Percentiles rank a stretch among this genome's conserved stretches.
Conservation (phyloP, 1,140 invertebrate species). For the Musca domestica region DNA sequence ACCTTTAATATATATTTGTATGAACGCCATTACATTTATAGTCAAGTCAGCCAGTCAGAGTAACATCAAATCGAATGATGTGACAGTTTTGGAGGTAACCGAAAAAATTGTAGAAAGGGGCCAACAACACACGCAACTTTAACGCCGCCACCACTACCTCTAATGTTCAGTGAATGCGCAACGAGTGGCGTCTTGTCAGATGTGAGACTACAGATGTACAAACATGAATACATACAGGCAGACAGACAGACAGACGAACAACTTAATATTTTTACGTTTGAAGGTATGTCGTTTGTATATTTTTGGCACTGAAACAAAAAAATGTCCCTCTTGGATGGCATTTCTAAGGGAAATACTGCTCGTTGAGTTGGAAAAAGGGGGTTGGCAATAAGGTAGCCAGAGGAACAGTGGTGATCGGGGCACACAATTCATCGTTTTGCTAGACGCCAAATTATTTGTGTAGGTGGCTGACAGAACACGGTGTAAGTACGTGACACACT, state of each 20-base stretch:
- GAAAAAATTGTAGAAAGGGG: too few species aligned
- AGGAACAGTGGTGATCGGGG: too few species aligned
- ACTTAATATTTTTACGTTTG: not conserved
- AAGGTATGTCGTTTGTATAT: not conserved
- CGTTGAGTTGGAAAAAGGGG: too few species aligned
- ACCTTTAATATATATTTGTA: slow-evolving; percentile 7
- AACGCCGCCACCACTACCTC: not conserved
- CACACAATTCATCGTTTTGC: too few species aligned
- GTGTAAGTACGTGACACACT: not conserved
- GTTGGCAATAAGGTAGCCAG: too few species aligned
- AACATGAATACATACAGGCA: not conserved
- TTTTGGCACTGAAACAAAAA: slow-evolving; percentile 14
- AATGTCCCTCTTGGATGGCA: too few species aligned
- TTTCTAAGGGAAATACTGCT: too few species aligned
- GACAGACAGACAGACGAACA: not conserved
- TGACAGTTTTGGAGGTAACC: slow-evolving; percentile 41
- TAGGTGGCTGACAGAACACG: too few species aligned
- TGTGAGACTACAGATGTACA: slow-evolving; percentile 7
- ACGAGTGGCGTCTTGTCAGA: slow-evolving; percentile 9
- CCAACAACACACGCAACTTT: not conserved
- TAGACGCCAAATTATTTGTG: too few species aligned
- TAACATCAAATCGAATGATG: slow-evolving; percentile 52
- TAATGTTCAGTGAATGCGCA: not conserved
- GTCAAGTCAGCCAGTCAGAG: slow-evolving; percentile 33
- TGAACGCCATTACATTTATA: slow-evolving; percentile 11